Evolutionary conservation across 2,797 vertebrate species (phyloP).

Genomic region (Platalea minor): DNA sequence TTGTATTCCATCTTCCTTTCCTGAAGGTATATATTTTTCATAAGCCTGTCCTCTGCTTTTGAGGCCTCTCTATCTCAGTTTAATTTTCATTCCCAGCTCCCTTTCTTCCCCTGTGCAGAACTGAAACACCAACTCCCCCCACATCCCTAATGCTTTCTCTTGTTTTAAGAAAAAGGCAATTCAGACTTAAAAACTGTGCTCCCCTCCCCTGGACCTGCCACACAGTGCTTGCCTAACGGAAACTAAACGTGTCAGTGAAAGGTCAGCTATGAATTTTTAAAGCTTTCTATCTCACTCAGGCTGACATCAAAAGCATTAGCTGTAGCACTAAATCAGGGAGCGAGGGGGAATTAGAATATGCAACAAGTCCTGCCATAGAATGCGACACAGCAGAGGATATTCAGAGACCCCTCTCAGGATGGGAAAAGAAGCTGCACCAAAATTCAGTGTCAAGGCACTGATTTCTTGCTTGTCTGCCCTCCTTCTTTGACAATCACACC

Average conservation of each 20-base stretch:
- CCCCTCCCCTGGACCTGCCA: background rate
- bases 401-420: background rate
- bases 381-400: background rate
- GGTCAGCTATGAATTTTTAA: conserved; percentile 68
- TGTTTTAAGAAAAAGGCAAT: conserved; percentile 47
- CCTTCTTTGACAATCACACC: background rate
- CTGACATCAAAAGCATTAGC: conserved; percentile 62
- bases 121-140: background rate
- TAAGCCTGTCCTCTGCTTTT: conserved; percentile 44
- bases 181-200: background rate
- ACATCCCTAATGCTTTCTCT: background rate
- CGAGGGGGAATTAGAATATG: conserved; percentile 52
- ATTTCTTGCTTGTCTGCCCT: background rate
- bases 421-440: background rate
- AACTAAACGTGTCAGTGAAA: conserved; percentile 56
- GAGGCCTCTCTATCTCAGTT: conserved; percentile 5
- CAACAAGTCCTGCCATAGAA: conserved; percentile 5
- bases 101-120: conserved; percentile 2
- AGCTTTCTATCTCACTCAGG: conserved; percentile 54
- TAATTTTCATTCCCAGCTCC: conserved; percentile 22
- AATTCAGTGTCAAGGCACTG: background rate
- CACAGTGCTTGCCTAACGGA: background rate
- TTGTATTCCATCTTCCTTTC: conserved; percentile 73
- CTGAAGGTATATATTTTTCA: conserved; percentile 72
- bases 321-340: conserved; percentile 57